A percentile compares a stretch with the other conserved stretches of the same genome.
phyloP scores from a whole-genome alignment of 2,797 vertebrate species.

The Coregonus suidteri region DNA sequence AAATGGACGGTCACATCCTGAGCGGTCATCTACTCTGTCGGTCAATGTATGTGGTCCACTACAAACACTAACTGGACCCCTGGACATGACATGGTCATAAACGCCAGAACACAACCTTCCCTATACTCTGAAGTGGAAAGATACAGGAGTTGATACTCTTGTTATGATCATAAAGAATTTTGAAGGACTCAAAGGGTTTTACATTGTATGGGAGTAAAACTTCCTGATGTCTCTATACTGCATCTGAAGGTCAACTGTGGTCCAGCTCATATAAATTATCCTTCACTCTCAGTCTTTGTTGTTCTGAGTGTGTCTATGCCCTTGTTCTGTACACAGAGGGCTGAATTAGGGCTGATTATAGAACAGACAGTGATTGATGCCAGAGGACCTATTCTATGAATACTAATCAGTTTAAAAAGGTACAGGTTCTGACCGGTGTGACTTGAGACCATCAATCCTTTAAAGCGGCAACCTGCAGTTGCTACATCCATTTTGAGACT shows the following conservation, averaged over 20 bases:
- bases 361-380: neutral
- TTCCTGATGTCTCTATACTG: too few relatives aligned
- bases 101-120: too few relatives aligned
- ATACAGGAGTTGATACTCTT: too few relatives aligned
- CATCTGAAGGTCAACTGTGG: too few relatives aligned
- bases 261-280: neutral
- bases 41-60: neutral
- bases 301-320: neutral
- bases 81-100: too few relatives aligned
- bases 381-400: neutral
- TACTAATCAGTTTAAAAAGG: neutral
- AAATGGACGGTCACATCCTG: neutral
- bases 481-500: too few relatives aligned
- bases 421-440: neutral
- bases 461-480: neutral
- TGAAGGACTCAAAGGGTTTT: too few relatives aligned
- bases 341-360: neutral
- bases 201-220: too few relatives aligned
- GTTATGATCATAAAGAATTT: too few relatives aligned
- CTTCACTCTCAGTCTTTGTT: neutral
- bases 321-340: neutral
- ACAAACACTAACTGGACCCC: neutral
- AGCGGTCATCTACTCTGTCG: neutral
- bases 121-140: too few relatives aligned
- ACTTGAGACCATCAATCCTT: neutral